These are phyloP conservation scores for Idaea biselata DNA, from an alignment of 2,888 invertebrate genomes.

Conservation along the genomic window DNA sequence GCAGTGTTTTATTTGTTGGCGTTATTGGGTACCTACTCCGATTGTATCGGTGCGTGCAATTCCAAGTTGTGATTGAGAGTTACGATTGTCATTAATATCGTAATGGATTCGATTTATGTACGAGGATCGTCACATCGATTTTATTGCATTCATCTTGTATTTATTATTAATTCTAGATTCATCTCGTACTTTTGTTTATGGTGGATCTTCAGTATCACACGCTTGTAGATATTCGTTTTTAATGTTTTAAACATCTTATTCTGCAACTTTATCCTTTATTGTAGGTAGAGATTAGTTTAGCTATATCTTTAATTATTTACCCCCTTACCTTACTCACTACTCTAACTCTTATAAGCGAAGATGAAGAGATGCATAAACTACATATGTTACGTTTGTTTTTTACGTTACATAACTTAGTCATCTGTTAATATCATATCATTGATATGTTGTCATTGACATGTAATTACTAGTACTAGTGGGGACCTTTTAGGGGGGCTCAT, in stretches of 20 bases:
- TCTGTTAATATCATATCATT: no score
- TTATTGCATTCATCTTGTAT: slow-evolving; percentile 52
- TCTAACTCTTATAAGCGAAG: no score
- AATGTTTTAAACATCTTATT: background rate
- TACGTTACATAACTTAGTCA: no score
- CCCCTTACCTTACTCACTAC: no score
- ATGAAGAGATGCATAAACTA: no score
- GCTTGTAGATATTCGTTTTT: background rate
- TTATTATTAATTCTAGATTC: slow-evolving; percentile 49
- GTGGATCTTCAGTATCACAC: slow-evolving; percentile 36
- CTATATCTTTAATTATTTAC: no score
- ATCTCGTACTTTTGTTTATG: slow-evolving; percentile 46
- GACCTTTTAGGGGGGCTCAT: no score
- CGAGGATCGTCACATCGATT: slow-evolving; percentile 58
- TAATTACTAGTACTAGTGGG: no score
- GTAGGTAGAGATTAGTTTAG: no score
- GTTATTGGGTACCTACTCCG: slow-evolving; percentile 35
- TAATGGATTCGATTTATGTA: slow-evolving; percentile 69
- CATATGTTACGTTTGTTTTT: no score
- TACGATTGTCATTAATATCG: slow-evolving; percentile 71
- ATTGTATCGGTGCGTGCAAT: slow-evolving; percentile 50
- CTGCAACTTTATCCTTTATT: background rate
- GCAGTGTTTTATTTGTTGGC: slow-evolving; percentile 40
- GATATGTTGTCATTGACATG: no score
- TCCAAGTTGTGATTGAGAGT: slow-evolving; percentile 64